Evolutionary conservation across 2,113 vertebrate genomes (phyloP).

Genomic region (Rhineura floridana): DNA sequence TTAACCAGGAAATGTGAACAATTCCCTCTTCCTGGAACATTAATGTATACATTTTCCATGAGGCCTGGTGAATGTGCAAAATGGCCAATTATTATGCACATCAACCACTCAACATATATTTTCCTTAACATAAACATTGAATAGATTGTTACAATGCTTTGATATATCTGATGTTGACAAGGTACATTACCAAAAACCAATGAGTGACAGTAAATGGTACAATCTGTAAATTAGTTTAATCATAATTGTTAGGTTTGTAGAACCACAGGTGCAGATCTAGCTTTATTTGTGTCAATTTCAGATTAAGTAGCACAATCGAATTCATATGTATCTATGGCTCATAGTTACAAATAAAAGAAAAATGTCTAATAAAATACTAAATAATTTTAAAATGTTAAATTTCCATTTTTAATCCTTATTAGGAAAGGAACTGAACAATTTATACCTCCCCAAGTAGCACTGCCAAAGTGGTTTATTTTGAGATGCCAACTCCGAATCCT

Average conservation of each 20-base stretch:
- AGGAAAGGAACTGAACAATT: conserved; percentile 29
- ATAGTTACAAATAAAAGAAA: not conserved
- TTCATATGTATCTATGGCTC: not conserved
- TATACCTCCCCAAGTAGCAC: conserved; percentile 97
- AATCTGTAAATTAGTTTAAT: conserved; percentile 16
- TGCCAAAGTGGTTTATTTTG: conserved; percentile 99
- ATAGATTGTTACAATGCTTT: not conserved
- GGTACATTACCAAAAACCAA: conserved; percentile 12
- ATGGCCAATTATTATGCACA: no score
- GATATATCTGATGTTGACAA: not conserved
- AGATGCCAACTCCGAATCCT: conserved; percentile 95
- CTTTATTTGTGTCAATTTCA: conserved; percentile 32
- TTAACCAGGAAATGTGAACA: no score
- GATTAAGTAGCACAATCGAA: conserved; percentile 28
- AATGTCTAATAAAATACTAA: not conserved
- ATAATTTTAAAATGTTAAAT: not conserved
- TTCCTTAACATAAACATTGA: not conserved
- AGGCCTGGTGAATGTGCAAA: no score
- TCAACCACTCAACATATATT: no score
- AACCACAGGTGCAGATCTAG: conserved; percentile 30
- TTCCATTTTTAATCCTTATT: not conserved
- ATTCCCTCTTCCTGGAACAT: no score
- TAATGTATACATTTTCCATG: no score
- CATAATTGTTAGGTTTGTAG: conserved; percentile 16
- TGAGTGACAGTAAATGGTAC: not conserved